Base-by-base conservation (phyloP, 2,888 invertebrate species). In the Neoascia interrupta region DNA sequence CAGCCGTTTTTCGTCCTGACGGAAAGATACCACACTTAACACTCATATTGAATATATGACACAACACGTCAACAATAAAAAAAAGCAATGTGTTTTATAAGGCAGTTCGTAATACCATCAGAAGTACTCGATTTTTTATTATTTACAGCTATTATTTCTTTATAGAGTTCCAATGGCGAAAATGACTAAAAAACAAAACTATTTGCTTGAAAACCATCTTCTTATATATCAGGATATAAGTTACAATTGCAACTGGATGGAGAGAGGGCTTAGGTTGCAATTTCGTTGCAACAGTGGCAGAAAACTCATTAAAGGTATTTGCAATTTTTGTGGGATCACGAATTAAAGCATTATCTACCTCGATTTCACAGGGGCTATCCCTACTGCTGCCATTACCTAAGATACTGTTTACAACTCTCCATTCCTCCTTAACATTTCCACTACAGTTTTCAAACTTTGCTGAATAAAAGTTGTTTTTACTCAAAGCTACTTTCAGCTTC, bases 341-440 rank as follows among this genome's bases (percentile, higher is more conserved):
- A 16, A 66, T 8, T 34, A 18, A 10, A 18, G 4, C 8, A 56
- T 47, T 47, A 28, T 58, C 28, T 39, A 31, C 16, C 31, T 68
- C 47, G 10, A 68, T 68, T 49, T 37, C 31, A 8, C 10, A n/a
- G n/a, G 11, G 36, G 8, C n/a, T n/a, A 34, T 56, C 23, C 16
- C n/a, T 49, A n/a, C 13, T 15, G 13, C 11, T 21, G n/a, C 54
- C 19, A 28, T 51, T 56, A 16, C 15, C 56, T 5, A 58, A 5
- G 1, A 61, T 61, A 11, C n/a, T 26, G 16, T 68, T 49, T 13
- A 58, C 41, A 8, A 58, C 58, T 43, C 43, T 69, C 58, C 41
- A 63, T 34, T 58, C 54, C 13, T 54, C 37, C 19, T 56, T 56
- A 8, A 68, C n/a, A 37, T 54, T 54, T 0, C 66, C 47, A 16